These are phyloP conservation scores for Glaucomys volans DNA, from an alignment of 2,113 vertebrate species.

Conservation along the genomic window DNA sequence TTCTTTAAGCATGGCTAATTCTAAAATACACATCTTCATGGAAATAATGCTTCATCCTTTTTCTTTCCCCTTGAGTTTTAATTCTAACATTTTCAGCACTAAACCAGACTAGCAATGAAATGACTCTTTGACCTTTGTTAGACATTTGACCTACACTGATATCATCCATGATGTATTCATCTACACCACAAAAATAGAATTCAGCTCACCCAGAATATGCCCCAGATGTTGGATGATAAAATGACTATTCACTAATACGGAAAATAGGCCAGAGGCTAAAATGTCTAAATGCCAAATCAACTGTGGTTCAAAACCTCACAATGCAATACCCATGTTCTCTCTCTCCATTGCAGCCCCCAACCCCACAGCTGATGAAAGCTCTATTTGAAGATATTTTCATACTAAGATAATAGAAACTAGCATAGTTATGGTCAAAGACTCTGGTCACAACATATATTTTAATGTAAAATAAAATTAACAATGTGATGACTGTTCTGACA, in stretches of 20 bases:
- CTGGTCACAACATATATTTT: constrained; percentile 11
- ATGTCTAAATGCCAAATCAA: constrained; percentile 18
- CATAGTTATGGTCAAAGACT: background rate
- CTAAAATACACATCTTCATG: constrained; percentile 26
- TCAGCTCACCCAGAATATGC: background rate
- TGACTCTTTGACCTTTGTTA: constrained; percentile 51
- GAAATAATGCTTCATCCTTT: background rate
- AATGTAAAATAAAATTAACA: background rate
- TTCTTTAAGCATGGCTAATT: background rate
- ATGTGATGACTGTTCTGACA: background rate
- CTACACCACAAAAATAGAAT: constrained; percentile 1
- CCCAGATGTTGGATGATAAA: background rate
- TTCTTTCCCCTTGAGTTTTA: background rate
- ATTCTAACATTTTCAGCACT: constrained; percentile 35
- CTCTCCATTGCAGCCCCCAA: background rate
- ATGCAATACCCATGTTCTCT: background rate
- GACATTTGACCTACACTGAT: constrained; percentile 32
- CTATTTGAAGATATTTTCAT: constrained; percentile 58
- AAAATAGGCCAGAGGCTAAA: constrained; percentile 27
- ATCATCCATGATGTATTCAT: constrained; percentile 38
- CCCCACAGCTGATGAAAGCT: background rate
- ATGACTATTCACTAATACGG: background rate
- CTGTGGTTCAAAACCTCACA: background rate
- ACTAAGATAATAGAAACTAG: constrained; percentile 68
- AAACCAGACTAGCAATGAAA: constrained; percentile 37